Base-by-base conservation (phyloP, 1,140 invertebrate genomes). In the Pseudomyrmex flavicornis region DNA sequence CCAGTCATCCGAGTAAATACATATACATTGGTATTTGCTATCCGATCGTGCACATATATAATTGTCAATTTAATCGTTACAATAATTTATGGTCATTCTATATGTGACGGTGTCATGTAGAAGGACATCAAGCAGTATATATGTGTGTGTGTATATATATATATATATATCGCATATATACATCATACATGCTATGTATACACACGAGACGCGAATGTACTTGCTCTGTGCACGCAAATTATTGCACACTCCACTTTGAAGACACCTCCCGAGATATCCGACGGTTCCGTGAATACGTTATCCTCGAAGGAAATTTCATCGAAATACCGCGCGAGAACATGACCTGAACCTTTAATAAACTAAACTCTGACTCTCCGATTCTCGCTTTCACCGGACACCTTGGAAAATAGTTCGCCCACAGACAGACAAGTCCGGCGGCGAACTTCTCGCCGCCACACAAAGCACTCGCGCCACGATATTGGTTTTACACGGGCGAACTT, bases 221-320 rank as follows among this genome's bases (percentile, higher is more conserved):
- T 48, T 61, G 76, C 79, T 62, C 56, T 56, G 10, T 75, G 85
- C 63, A 59, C 77, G 63, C 84, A 83, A 87, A 87, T 87, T 87
- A 87, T 87, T 70, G 85, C 65, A 13, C 58, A 59, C 70, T 65
- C 77, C 65, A 54, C 70, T 87, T 87, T 87, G 84, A 87, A 48
- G 65, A 68, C 56, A 2, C 44, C 22, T 8, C 13, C 26, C n/a
- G 50, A 15, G 76, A 3, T 79, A 66, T 58, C 20, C 50, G 0
- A 26, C n/a, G 35, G 44, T 35, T 35, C 35, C 58, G 35, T 56
- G 59, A 68, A 85, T 70, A 83, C 56, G 35, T 61, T 54, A 70
- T 46, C 13, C n/a, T n/a, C 22, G 46, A 63, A 63, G 70, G 68
- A 26, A 70, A 86, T 86, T 73, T 86, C 69, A 63, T 82, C 63